Percentiles rank a stretch among this genome's conserved stretches.
phyloP scores from a whole-genome alignment of 2,797 vertebrate species.

The Selene dorsalis region DNA sequence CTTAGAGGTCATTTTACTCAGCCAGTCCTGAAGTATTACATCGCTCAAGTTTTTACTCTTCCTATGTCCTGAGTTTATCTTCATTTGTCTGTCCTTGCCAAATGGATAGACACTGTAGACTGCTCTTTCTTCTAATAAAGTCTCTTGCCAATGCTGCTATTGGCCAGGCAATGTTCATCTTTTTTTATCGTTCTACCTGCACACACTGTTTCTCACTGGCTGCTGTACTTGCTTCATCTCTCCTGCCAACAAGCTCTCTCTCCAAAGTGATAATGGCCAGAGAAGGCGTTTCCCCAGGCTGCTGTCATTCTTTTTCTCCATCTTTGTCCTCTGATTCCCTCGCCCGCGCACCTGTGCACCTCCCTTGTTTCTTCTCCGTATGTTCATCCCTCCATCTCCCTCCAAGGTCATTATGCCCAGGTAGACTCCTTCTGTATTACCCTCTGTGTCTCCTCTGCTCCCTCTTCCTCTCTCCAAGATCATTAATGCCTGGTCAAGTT shows the following conservation, averaged over 20 bases:
- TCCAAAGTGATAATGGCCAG: conserved; percentile 3
- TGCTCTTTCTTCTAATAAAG: background rate
- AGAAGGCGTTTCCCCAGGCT: conserved; percentile 15
- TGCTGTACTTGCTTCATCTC: conserved; percentile 19
- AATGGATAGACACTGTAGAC: conserved; percentile 24
- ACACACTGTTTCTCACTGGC: conserved; percentile 1
- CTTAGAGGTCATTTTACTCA: conserved; percentile 28
- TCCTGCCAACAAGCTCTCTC: conserved; percentile 23
- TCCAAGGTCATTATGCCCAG: conserved; percentile 32
- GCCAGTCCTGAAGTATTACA: background rate
- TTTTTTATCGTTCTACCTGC: background rate
- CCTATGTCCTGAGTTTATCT: background rate
- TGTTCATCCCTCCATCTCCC: conserved; percentile 19
- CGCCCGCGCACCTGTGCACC: background rate
- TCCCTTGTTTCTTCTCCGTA: background rate
- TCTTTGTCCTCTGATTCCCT: background rate
- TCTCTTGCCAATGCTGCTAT: conserved; percentile 18
- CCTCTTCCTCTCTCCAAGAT: conserved; percentile 17
- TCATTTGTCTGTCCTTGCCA: conserved; percentile 14
- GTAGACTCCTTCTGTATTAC: conserved; percentile 22
- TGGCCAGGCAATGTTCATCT: conserved; percentile 28
- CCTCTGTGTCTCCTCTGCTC: conserved; percentile 1
- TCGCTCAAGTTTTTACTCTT: conserved; percentile 2
- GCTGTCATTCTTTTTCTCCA: conserved; percentile 23
- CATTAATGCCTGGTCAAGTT: conserved; percentile 56